Evolutionary conservation across 1,140 invertebrate species (phyloP).

Genomic region (Homalodisca vitripennis): DNA sequence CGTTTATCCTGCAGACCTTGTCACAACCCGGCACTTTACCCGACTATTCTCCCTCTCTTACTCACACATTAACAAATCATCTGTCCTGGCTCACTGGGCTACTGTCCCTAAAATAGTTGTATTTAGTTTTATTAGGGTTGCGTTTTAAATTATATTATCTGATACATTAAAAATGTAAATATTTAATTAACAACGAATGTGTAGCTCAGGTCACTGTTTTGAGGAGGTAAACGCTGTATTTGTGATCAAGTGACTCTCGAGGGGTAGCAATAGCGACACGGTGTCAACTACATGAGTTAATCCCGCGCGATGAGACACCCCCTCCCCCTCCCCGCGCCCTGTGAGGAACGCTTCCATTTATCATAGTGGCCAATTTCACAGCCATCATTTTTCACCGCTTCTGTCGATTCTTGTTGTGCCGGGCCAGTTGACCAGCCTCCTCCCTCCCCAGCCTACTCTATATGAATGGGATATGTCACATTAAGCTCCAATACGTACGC

Average conservation of each 20-base stretch:
- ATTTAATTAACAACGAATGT: background rate
- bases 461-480: slow-evolving; percentile 13
- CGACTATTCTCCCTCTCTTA: no score
- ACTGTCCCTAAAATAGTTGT: no score
- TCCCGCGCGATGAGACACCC: background rate
- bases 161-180: no score
- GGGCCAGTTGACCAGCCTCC: background rate
- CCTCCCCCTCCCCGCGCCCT: background rate
- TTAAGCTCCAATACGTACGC: slow-evolving; percentile 6
- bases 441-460: background rate
- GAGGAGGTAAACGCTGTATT: no score
- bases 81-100: no score
- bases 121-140: no score
- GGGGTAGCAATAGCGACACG: no score
- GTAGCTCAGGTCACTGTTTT: background rate
- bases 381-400: slow-evolving; percentile 16
- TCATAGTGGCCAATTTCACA: slow-evolving; percentile 30
- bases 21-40: no score
- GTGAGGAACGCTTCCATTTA: slow-evolving; percentile 2
- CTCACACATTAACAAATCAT: no score
- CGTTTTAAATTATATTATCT: no score
- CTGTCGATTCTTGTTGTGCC: background rate
- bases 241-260: no score
- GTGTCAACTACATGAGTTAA: slow-evolving; percentile 14
- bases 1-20: no score